Percentiles rank a stretch among this genome's conserved stretches.
Conservation (phyloP, 2,888 invertebrate species). For the Neocrepidodera transversa region DNA sequence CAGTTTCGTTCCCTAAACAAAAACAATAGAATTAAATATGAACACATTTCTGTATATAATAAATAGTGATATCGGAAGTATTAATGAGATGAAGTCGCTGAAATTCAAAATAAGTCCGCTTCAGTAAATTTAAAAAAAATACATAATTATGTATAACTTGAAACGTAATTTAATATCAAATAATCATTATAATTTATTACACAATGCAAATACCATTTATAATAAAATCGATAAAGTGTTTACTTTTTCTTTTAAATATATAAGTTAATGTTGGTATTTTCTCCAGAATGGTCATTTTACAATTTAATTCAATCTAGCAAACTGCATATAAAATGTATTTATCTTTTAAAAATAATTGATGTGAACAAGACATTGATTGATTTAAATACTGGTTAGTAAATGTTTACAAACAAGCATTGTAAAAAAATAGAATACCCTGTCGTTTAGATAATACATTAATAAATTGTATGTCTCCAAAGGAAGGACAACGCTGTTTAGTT, state of each 20-base stretch:
- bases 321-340: background rate
- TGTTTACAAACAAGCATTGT: background rate
- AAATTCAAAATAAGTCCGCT: too few relatives aligned
- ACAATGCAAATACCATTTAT: too few relatives aligned
- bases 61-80: too few relatives aligned
- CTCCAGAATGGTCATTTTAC: background rate
- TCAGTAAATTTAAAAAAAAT: too few relatives aligned
- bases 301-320: background rate
- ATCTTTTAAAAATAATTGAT: background rate
- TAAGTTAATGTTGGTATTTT: too few relatives aligned
- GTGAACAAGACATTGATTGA: background rate
- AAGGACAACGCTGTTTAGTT: background rate
- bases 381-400: background rate
- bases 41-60: too few relatives aligned
- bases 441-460: background rate
- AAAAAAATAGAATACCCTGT: background rate
- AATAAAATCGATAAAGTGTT: too few relatives aligned
- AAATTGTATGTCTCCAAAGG: background rate
- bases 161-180: too few relatives aligned
- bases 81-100: too few relatives aligned
- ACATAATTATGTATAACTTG: too few relatives aligned
- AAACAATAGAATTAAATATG: background rate
- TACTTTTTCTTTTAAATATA: too few relatives aligned
- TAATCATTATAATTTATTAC: too few relatives aligned
- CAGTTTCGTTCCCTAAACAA: conserved; percentile 17